Percentiles rank a stretch among this genome's conserved stretches.
These are phyloP conservation scores for Erithacus rubecula DNA, from an alignment of 2,797 vertebrate species.

Conservation along the genomic window DNA sequence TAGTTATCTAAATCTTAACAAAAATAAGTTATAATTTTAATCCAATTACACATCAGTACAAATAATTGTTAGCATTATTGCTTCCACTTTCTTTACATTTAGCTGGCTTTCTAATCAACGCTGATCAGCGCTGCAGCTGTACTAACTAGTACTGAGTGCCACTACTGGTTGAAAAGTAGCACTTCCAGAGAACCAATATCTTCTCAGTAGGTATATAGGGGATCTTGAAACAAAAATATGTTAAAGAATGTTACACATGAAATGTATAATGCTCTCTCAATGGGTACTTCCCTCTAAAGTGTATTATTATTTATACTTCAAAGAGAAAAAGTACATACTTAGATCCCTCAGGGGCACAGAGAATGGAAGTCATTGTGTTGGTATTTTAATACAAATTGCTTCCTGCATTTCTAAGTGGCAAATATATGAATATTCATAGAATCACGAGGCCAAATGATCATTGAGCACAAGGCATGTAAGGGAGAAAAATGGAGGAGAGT, in stretches of 20 bases:
- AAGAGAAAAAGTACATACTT: not conserved
- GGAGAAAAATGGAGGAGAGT: not conserved
- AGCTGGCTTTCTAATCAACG: not conserved
- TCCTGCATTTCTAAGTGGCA: conserved; percentile 36
- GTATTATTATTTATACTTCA: conserved; percentile 33
- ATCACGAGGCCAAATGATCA: conserved; percentile 9
- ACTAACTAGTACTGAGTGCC: not conserved
- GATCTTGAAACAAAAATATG: not conserved
- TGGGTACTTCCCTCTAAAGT: not conserved
- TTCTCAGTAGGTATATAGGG: not conserved
- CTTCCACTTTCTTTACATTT: not conserved
- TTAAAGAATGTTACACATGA: not conserved
- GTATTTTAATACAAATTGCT: conserved; percentile 58
- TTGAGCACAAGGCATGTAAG: not conserved
- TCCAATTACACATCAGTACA: not conserved
- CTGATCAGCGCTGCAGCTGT: not conserved
- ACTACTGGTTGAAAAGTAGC: not conserved
- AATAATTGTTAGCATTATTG: not conserved
- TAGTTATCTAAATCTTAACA: not conserved
- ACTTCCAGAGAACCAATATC: not conserved
- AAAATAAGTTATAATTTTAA: not conserved
- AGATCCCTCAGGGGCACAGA: not conserved
- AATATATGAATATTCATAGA: conserved; percentile 55
- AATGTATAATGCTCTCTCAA: not conserved
- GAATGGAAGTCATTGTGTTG: conserved; percentile 24